Conservation (phyloP, 2,797 vertebrate genomes). For the Brachyrhaphis roseni region DNA sequence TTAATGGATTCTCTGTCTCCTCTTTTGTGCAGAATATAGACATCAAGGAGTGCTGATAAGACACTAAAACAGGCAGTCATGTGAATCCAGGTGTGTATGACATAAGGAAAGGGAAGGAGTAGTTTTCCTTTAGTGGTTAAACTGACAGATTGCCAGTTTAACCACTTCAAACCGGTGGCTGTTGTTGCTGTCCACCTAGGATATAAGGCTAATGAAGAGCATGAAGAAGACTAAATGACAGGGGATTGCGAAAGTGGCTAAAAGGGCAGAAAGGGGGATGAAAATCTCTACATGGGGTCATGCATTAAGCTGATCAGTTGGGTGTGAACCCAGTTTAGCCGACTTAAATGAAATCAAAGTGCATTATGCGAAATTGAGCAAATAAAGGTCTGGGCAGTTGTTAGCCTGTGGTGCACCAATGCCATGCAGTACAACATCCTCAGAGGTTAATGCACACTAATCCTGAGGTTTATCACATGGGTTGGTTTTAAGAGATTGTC, state of each 20-base stretch:
- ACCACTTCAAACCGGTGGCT: constrained; percentile 38
- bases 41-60: constrained; percentile 68
- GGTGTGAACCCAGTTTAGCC: constrained; percentile 15
- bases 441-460: constrained; percentile 18
- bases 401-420: not conserved
- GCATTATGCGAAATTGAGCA: not conserved
- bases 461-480: constrained; percentile 13
- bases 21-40: constrained; percentile 50
- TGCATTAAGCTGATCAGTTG: constrained; percentile 1
- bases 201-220: constrained; percentile 54
- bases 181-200: constrained; percentile 28
- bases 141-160: constrained; percentile 62
- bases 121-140: too few relatives aligned
- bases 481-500: constrained; percentile 37
- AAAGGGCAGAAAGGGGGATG: constrained; percentile 1
- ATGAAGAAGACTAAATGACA: constrained; percentile 36
- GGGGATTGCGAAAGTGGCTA: constrained; percentile 18
- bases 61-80: constrained; percentile 57
- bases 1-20: constrained; percentile 65
- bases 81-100: constrained; percentile 35
- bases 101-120: constrained; percentile 15
- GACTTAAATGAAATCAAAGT: not conserved
- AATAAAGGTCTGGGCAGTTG: not conserved
- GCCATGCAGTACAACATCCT: not conserved
- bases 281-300: constrained; percentile 24